phyloP scores from a whole-genome alignment of 2,113 vertebrate species.

The Rana temporaria region DNA sequence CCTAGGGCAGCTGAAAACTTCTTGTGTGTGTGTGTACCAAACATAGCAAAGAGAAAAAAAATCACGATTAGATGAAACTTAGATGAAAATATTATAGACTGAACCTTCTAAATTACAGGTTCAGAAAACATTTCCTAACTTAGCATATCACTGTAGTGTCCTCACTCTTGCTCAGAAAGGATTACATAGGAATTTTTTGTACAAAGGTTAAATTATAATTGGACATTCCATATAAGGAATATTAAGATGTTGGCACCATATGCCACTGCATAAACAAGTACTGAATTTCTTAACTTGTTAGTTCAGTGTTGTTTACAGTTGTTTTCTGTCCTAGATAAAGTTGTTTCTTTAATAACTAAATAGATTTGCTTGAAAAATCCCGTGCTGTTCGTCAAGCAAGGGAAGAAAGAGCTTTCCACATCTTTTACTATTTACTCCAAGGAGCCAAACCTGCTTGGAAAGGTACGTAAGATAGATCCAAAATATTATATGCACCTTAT shows the following conservation, averaged over 20 bases:
- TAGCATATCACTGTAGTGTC: background rate
- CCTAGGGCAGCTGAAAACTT: too few relatives aligned
- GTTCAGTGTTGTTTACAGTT: background rate
- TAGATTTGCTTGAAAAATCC: conserved; percentile 83
- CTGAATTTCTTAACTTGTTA: background rate
- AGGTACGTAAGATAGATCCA: conserved; percentile 9
- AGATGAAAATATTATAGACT: too few relatives aligned
- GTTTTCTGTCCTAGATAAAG: conserved; percentile 6
- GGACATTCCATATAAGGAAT: conserved; percentile 22
- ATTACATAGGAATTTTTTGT: background rate
- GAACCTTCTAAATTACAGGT: too few relatives aligned
- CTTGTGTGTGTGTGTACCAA: too few relatives aligned
- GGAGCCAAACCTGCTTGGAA: conserved; percentile 68
- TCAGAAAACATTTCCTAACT: background rate
- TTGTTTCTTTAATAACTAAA: conserved; percentile 64
- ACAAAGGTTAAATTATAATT: background rate
- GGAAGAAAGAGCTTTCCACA: conserved; percentile 81
- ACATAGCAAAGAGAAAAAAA: too few relatives aligned
- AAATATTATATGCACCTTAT: background rate
- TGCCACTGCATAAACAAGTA: conserved; percentile 12
- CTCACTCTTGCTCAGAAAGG: background rate
- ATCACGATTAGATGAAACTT: too few relatives aligned
- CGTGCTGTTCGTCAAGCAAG: conserved; percentile 79
- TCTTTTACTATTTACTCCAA: conserved; percentile 81
- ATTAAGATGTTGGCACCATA: background rate